Conservation (phyloP, 2,797 vertebrate genomes). For the Tenualosa ilisha region DNA sequence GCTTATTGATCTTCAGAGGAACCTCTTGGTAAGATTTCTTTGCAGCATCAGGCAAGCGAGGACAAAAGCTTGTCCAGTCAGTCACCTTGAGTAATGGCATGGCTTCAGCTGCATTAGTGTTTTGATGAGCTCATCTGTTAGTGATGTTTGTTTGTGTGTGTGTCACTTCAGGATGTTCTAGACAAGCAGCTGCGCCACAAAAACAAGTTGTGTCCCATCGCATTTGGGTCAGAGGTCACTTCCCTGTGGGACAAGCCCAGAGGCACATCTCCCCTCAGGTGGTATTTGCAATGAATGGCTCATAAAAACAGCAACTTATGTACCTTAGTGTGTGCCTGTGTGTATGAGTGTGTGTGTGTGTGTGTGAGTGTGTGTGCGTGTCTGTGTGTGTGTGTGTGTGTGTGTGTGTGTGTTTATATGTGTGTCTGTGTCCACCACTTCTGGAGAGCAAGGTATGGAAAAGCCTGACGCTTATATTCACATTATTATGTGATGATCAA, state of each 20-base stretch:
- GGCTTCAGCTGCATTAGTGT: background rate
- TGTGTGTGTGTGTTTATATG: background rate
- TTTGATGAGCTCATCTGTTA: background rate
- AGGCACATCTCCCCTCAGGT: constrained; percentile 63
- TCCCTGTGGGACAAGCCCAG: constrained; percentile 69
- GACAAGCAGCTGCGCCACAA: constrained; percentile 78
- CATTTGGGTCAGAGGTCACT: constrained; percentile 64
- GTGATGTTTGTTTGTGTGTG: background rate
- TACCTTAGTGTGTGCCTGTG: background rate
- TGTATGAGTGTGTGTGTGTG: background rate
- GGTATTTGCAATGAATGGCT: constrained; percentile 45
- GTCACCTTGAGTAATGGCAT: background rate
- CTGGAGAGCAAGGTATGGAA: background rate
- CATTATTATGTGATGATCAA: background rate
- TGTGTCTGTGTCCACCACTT: background rate
- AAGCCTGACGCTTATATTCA: background rate
- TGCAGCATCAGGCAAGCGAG: background rate
- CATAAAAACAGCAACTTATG: background rate
- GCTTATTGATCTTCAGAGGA: constrained; percentile 65
- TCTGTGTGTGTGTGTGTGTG: background rate
- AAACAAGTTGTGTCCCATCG: constrained; percentile 72
- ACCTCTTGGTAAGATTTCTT: constrained; percentile 70
- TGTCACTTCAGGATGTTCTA: constrained; percentile 66
- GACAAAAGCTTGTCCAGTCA: background rate
- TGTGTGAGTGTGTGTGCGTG: background rate